Evolutionary conservation across 2,113 vertebrate species (phyloP), one percentile per base, ranked within the genome.

Genomic region (Panurus biarmicus): DNA sequence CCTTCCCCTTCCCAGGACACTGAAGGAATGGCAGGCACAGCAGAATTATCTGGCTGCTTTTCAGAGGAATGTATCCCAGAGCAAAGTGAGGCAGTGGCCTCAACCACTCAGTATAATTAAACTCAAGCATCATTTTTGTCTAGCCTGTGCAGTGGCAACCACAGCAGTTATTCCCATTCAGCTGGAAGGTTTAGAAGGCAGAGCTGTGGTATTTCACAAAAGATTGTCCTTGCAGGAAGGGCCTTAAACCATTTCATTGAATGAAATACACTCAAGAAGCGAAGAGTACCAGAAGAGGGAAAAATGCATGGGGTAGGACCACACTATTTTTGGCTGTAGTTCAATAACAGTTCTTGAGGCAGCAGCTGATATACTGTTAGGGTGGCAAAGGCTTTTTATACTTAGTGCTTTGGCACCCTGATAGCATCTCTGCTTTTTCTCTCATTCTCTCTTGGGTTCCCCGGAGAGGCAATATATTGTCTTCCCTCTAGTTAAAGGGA

Each of bases 81-180:
- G 82, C 50, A 93, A 89, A 95, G 72, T 48, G 77, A 89, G 48
- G 54, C 58, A 81, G 67, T 70, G 84, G 86, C 87, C 85, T 91
- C 72, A 92, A 28, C 62, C 74, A 81, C 79, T 95, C 75, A 64
- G 26, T 79, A 24, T 95, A 95, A 96, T 97, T 95, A 96, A 96
- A 93, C 56, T 57, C 51, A 87, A 78, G 28, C 76, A 89, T 87
- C 67, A 61, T 85, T 87, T 95, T 85, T 96, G 64, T 96, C 72
- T 56, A 89, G 71, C 85, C 72, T 35, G 54, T 89, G 89, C 69
- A 0, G 64, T 94, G 90, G 86, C 72, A 92, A 90, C 78, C 2
- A 0, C 70, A 91, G 86, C 82, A 83, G 89, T 90, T 93, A 85
- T 24, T 75, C 48, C 89, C 62, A 70, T 93, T 96, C 86, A 95